Percentiles rank a stretch among this genome's conserved stretches.
Evolutionary conservation across 2,797 vertebrate genomes (phyloP).

Genomic region (Eidolon dupreanum): DNA sequence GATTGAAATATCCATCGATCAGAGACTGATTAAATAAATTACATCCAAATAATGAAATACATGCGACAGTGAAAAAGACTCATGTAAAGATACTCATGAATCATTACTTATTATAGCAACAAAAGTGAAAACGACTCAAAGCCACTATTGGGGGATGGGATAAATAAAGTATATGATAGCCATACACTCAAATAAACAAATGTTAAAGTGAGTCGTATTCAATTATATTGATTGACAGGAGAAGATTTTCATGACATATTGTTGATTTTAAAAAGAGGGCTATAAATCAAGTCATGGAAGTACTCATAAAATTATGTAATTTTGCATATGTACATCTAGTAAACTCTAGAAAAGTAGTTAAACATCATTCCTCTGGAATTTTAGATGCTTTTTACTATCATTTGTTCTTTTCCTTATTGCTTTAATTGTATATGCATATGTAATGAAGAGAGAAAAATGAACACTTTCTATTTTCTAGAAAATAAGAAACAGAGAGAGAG

Average conservation of each 20-base stretch:
- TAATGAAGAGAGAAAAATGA: background rate
- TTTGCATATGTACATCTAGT: background rate
- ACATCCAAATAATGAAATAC: background rate
- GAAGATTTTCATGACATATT: background rate
- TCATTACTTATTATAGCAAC: background rate
- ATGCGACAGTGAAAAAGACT: background rate
- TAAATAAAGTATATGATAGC: background rate
- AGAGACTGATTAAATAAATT: background rate
- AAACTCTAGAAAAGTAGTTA: constrained; percentile 27
- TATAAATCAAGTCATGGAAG: background rate
- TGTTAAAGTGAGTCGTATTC: background rate
- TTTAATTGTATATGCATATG: background rate
- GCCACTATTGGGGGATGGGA: background rate
- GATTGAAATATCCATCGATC: background rate
- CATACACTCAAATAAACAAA: background rate
- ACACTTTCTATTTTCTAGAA: background rate
- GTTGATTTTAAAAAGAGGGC: constrained; percentile 6
- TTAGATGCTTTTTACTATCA: background rate
- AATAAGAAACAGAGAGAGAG: background rate
- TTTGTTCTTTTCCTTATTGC: constrained; percentile 13
- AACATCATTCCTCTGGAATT: background rate
- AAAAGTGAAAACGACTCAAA: background rate
- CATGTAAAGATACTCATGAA: background rate
- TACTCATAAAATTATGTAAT: background rate
- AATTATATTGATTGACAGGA: background rate